Evolutionary conservation across 2,888 invertebrate genomes (phyloP).

Genomic region (Mesoligia furuncula): DNA sequence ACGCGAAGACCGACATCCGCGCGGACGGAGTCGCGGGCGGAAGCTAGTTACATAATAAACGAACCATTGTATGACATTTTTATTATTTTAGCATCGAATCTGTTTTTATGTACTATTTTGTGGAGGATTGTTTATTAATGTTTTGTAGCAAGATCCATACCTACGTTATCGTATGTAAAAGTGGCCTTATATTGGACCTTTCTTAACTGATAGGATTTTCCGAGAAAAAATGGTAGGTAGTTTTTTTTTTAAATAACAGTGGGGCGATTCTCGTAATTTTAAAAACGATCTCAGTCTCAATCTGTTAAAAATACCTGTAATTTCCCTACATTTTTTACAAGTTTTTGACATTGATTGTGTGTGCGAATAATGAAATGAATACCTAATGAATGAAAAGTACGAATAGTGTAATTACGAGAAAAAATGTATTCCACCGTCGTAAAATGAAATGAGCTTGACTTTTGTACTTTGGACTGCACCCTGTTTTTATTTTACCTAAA

Average conservation of each 20-base stretch:
- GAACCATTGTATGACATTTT: slow-evolving; percentile 8
- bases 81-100: neutral
- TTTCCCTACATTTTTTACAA: neutral
- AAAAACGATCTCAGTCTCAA: neutral
- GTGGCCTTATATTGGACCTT: neutral
- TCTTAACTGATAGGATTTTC: neutral
- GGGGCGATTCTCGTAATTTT: neutral
- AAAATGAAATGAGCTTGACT: neutral
- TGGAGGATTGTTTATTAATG: neutral
- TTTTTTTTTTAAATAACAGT: neutral
- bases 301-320: neutral
- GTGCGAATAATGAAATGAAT: no score
- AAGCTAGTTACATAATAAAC: slow-evolving; percentile 36
- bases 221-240: neutral
- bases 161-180: neutral
- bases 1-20: no score
- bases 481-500: neutral
- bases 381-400: no score
- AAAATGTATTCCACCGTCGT: neutral
- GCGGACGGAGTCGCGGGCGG: no score
- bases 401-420: no score
- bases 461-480: neutral
- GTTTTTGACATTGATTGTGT: no score
- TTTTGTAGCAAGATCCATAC: neutral
- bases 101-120: neutral